Percentiles rank a stretch among this genome's conserved stretches.
Conservation (phyloP, 35 echinoderm and acorn worm species). For the Nesometra sesokonis region DNA sequence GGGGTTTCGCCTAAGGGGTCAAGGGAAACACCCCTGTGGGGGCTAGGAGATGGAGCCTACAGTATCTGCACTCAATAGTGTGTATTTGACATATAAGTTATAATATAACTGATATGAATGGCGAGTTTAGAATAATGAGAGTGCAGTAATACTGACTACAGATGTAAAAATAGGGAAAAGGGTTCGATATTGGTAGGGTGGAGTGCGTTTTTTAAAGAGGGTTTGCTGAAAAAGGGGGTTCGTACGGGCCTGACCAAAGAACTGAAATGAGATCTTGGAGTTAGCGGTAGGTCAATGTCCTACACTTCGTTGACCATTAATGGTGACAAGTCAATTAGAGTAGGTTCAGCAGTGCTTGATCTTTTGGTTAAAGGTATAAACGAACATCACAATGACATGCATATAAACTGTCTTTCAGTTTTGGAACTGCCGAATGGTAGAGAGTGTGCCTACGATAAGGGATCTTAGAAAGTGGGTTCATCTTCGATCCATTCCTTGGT, state of each 20-base stretch:
- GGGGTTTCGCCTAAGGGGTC: too few relatives aligned
- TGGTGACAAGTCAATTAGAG: conserved; percentile 14
- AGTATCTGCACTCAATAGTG: too few relatives aligned
- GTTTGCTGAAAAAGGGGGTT: too few relatives aligned
- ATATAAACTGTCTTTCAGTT: conserved; percentile 1
- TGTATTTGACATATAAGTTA: too few relatives aligned
- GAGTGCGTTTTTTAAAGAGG: too few relatives aligned
- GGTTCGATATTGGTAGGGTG: too few relatives aligned
- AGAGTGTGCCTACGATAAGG: background rate
- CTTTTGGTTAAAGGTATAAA: conserved; percentile 8
- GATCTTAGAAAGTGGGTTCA: conserved; percentile 5
- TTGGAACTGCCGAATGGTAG: conserved; percentile 4
- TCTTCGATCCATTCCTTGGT: conserved; percentile 3
- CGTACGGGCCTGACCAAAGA: conserved; percentile 6
- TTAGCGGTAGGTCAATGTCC: background rate
- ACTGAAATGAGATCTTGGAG: background rate
- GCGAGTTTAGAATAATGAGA: too few relatives aligned
- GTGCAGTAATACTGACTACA: too few relatives aligned
- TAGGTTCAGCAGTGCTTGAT: conserved; percentile 9
- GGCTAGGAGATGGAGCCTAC: too few relatives aligned
- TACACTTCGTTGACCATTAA: conserved; percentile 28
- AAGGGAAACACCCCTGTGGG: too few relatives aligned
- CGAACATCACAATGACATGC: background rate
- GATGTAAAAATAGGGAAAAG: too few relatives aligned
- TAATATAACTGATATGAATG: too few relatives aligned